These are phyloP conservation scores for Ladona fulva DNA, from an alignment of 1,140 invertebrate species.

Conservation along the genomic window DNA sequence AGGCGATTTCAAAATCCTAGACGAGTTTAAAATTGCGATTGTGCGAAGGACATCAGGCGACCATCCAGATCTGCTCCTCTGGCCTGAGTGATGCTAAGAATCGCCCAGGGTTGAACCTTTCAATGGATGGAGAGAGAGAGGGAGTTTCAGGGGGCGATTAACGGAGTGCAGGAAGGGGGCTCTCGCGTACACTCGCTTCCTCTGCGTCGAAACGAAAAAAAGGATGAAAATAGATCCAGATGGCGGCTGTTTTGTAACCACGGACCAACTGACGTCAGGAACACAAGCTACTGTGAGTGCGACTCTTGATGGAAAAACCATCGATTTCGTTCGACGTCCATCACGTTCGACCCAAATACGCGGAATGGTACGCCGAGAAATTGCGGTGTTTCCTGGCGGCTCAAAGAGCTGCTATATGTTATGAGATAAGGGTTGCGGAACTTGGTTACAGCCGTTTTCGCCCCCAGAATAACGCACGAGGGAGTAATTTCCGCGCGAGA, in stretches of 20 bases:
- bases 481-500: too few species aligned
- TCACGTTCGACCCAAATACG: too few species aligned
- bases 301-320: neutral
- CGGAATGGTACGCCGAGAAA: too few species aligned
- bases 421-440: too few species aligned
- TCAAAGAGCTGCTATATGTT: too few species aligned
- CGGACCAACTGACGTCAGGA: neutral
- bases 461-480: too few species aligned
- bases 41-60: neutral
- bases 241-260: neutral
- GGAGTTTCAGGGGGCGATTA: neutral
- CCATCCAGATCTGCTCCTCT: neutral
- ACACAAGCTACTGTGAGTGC: neutral
- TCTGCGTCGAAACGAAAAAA: neutral
- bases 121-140: neutral
- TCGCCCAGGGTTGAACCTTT: neutral
- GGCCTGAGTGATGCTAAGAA: neutral
- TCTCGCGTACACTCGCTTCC: neutral
- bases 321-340: neutral
- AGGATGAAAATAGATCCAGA: conserved; percentile 4
- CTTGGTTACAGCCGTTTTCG: too few species aligned
- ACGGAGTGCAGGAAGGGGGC: neutral
- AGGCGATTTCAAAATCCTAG: neutral
- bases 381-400: too few species aligned
- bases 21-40: neutral